A percentile compares a stretch with the other conserved stretches of the same genome.
phyloP scores from a whole-genome alignment of 2,797 vertebrate genomes.

The Clarias pachynema region DNA sequence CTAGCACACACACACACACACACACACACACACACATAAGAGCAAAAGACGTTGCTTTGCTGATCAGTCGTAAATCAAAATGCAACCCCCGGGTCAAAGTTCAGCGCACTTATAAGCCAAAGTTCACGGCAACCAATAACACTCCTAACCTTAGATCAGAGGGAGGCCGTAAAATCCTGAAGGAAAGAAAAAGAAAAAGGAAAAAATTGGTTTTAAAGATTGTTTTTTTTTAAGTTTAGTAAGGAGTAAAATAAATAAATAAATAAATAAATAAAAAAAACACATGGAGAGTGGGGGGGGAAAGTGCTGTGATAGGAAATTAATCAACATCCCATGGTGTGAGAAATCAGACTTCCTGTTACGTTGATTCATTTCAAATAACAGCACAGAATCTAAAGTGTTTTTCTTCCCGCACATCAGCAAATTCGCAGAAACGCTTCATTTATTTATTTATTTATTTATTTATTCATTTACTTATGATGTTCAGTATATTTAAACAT shows the following conservation, averaged over 20 bases:
- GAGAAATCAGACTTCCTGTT: not conserved
- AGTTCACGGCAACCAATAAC: slow-evolving; percentile 52
- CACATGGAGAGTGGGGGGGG: not conserved
- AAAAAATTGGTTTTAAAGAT: not conserved
- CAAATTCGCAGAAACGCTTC: too few species aligned
- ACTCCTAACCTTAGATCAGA: slow-evolving; percentile 31
- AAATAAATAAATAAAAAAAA: not conserved
- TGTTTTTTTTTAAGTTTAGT: too few species aligned
- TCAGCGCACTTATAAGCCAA: slow-evolving; percentile 50
- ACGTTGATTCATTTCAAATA: not conserved
- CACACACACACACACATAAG: not conserved
- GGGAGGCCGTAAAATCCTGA: slow-evolving; percentile 11
- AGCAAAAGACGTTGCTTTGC: slow-evolving; percentile 10
- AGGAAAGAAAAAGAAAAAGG: not conserved
- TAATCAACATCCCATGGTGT: not conserved
- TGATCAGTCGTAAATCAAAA: slow-evolving; percentile 53
- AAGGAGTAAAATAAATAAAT: not conserved
- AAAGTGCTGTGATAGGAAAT: not conserved
- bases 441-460: too few species aligned
- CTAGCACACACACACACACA: not conserved
- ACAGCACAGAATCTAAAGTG: not conserved
- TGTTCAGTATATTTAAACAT: not conserved
- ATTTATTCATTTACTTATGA: not conserved
- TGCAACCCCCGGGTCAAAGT: slow-evolving; percentile 46
- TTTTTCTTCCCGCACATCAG: not conserved